phyloP scores from a whole-genome alignment of 2,797 vertebrate genomes.

The Sebastolobus alascanus region DNA sequence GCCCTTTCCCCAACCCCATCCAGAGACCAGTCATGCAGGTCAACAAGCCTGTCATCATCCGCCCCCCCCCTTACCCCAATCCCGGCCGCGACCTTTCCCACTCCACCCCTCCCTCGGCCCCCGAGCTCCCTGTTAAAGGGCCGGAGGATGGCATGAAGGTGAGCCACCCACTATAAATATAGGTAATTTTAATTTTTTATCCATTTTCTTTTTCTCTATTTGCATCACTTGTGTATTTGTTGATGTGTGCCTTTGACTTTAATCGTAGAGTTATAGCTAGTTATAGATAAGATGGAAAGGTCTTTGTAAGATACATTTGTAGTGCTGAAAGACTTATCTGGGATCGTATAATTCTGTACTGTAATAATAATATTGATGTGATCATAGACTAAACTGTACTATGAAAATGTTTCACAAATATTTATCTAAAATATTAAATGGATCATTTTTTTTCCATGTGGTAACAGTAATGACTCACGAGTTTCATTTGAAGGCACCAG shows the following conservation, averaged over 20 bases:
- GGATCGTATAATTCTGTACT: neutral
- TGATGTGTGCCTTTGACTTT: conserved; percentile 20
- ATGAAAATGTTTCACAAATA: neutral
- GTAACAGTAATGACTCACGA: neutral
- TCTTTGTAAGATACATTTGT: neutral
- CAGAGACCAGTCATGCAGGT: conserved; percentile 90
- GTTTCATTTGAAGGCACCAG: no score
- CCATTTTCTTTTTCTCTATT: conserved; percentile 66
- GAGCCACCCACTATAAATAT: conserved; percentile 89
- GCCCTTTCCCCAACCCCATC: conserved; percentile 88
- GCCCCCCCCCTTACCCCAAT: conserved; percentile 85
- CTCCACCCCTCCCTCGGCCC: conserved; percentile 81
- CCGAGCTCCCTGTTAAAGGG: conserved; percentile 83
- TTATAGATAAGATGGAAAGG: neutral
- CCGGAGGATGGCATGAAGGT: conserved; percentile 90
- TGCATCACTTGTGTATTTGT: conserved; percentile 21
- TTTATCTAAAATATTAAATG: neutral
- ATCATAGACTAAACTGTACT: neutral
- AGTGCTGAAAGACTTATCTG: neutral
- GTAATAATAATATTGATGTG: neutral
- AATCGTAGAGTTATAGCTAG: neutral
- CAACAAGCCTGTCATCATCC: conserved; percentile 87
- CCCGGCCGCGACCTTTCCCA: conserved; percentile 82
- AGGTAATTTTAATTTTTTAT: conserved; percentile 84
- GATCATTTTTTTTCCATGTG: neutral